Base-by-base conservation (phyloP, 2,113 vertebrate genomes). In the Pelecanus crispus region DNA sequence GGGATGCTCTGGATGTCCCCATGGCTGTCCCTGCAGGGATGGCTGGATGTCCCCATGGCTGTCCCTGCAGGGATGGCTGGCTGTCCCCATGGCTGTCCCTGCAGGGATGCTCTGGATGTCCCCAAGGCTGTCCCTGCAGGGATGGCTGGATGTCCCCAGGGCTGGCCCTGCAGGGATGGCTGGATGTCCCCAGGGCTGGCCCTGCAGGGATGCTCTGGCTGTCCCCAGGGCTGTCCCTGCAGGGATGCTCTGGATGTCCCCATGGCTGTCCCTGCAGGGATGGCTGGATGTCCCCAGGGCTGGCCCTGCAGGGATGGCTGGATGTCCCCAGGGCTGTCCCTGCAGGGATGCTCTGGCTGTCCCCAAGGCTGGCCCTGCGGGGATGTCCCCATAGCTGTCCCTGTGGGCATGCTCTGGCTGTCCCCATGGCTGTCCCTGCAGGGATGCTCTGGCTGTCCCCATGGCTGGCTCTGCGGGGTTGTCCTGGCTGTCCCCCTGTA, bases 191-290 rank as follows among this genome's bases (percentile, higher is more conserved):
- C 13, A 36, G 4, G 31, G 24, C 21, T 78, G 58, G 40, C 75
- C 45, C 56, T 4, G 6, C 2, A 1, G 74, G 20, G n/a, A 1
- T 20, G 8, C 10, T 3, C 5, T 2, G 6, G 19, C 50, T 36
- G 42, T 38, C 20, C 38, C 32, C 40, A 40, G 10, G 11, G 26
- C 9, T 71, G 26, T 52, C 68, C n/a, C 49, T 40, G 40, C 12
- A 12, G 10, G 12, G 40, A 10, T 40, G 40, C 40, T 3, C 4
- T 3, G 6, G 20, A 42, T 36, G 42, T 38, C 17, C 40, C 34
- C 40, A 10, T 13, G 47, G 31, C 25, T 61, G 34, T 36, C 58
- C 58, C 58, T 36, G 13, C 2, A 4, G 34, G 20, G 58, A 16
- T 61, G 22, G 12, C 42, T 44, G 42, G 42, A 11, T 44, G 42